Evolutionary conservation across 2,888 invertebrate genomes (phyloP).

Genomic region (Chrysina gloriosa): DNA sequence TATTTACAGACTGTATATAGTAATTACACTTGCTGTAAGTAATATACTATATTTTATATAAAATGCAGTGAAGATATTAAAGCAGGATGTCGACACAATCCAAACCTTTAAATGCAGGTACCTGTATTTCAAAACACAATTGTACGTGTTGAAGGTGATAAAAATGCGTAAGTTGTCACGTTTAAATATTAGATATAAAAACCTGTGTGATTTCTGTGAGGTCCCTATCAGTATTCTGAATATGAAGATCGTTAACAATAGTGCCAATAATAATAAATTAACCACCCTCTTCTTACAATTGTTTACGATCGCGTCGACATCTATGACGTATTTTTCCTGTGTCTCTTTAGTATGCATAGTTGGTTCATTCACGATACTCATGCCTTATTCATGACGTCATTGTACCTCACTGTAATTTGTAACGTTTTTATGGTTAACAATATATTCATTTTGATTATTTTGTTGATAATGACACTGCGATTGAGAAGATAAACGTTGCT

Average conservation of each 20-base stretch:
- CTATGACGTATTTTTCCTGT: conserved; percentile 60
- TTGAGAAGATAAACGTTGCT: conserved; percentile 45
- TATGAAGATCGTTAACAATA: conserved; percentile 63
- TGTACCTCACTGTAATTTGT: conserved; percentile 62
- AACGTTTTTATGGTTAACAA: conserved; percentile 61
- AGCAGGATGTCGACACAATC: conserved; percentile 28
- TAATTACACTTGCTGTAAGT: conserved; percentile 6
- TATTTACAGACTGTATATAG: no score
- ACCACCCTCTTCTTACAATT: conserved; percentile 58
- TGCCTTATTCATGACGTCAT: conserved; percentile 60
- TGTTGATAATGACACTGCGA: conserved; percentile 54
- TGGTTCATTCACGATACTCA: conserved; percentile 58
- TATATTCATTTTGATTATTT: conserved; percentile 58
- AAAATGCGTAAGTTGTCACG: conserved; percentile 41
- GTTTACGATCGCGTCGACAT: conserved; percentile 53
- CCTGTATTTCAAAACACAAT: no score
- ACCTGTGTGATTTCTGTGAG: conserved; percentile 56
- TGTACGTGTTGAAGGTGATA: conserved; percentile 28
- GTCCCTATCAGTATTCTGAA: conserved; percentile 62
- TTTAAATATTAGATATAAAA: conserved; percentile 42
- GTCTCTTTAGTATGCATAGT: conserved; percentile 52
- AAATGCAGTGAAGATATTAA: conserved; percentile 14
- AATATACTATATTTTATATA: conserved; percentile 35
- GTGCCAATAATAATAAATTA: conserved; percentile 65
- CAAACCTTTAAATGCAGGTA: no score